Percentiles rank a stretch among this genome's conserved stretches.
Conservation (phyloP, 1,140 invertebrate genomes). For the Triops cancriformis region DNA sequence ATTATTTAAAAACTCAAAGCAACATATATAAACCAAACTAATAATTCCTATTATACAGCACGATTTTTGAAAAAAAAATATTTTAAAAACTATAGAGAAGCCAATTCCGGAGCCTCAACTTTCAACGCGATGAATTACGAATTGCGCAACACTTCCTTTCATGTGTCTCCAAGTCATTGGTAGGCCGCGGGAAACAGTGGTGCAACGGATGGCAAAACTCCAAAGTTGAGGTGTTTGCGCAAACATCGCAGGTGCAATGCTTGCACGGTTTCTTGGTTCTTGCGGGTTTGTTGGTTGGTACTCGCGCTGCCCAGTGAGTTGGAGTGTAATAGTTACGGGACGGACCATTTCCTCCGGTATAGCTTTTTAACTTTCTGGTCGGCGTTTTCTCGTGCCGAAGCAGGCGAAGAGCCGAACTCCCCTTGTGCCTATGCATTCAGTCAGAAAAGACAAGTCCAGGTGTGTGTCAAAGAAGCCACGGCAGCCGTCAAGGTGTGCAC, state of each 20-base stretch:
- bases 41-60: no score
- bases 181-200: no score
- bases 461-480: constrained; percentile 1
- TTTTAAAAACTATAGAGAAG: no score
- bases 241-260: not conserved
- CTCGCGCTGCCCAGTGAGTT: not conserved
- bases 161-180: no score
- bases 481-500: not conserved
- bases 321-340: not conserved
- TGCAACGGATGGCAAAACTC: no score
- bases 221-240: no score
- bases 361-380: not conserved
- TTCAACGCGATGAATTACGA: no score
- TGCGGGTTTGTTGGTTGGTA: not conserved
- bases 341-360: not conserved
- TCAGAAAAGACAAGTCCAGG: not conserved
- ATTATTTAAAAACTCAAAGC: no score
- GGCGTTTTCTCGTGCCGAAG: not conserved
- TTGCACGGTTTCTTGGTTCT: not conserved
- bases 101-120: no score
- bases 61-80: no score
- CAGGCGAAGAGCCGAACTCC: not conserved
- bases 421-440: constrained; percentile 9
- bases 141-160: no score
- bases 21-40: no score